Base-by-base conservation (phyloP, 2,113 vertebrate species). In the Epinephelus moara region DNA sequence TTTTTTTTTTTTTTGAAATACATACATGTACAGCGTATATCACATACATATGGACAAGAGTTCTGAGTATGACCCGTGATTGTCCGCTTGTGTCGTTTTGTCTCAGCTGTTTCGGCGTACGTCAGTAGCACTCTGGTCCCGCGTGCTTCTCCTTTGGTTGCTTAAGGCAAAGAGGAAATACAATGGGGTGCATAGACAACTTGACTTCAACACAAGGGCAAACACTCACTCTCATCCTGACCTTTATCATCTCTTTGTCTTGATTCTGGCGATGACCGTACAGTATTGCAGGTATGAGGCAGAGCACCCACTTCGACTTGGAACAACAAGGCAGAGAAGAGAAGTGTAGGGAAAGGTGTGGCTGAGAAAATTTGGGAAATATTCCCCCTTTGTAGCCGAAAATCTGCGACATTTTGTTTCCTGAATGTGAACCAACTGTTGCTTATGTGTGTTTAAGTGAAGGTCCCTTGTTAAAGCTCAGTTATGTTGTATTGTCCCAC, bases 131-230 rank as follows among this genome's bases (percentile, higher is more conserved):
- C 27, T 30, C 68, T 6, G 19, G 52, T 67, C 81, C 88, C 55
- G 8, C 21, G 33, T 85, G 85, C 79, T 91, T 89, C 87, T 91
- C 85, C 86, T 84, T 89, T 85, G 87, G 82, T 88, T 13, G 47
- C 86, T 93, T 94, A 92, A 93, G 92, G 92, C 91, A 91, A 91
- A 93, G 86, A 91, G 77, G 84, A 70, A 81, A 84, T 75, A 73
- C 67, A 68, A 27, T 27, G 56, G 74, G 86, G 19, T 49, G 80
- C 73, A 72, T 61, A 82, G 68, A 90, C 73, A 62, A 80, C 55
- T 40, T 77, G 57, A 87, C 49, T 77, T 67, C 68, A 69, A 70
- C 71, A 84, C 68, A 45, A 79, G 76, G 78, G 53, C 62, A 75
- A 81, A 85, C 49, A 42, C 67, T 69, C 4, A 4, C 53, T 75